Evolutionary conservation across 2,113 vertebrate genomes (phyloP).

Genomic region (Syngnathus scovelli): DNA sequence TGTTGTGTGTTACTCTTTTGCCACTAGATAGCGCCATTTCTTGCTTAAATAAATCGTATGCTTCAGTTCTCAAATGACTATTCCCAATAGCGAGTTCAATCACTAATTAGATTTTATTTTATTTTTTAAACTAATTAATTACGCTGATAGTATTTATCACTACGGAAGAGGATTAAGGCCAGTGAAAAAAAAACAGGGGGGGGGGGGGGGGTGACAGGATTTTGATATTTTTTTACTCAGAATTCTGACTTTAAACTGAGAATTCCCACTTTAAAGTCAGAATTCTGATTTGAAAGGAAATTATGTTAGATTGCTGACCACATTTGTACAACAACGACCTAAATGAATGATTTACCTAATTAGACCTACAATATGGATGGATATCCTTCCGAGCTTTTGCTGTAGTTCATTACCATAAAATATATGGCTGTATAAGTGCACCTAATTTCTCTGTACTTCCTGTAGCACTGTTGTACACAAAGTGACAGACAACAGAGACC

Average conservation of each 20-base stretch:
- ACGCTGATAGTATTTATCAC: too few relatives aligned
- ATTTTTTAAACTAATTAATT: too few relatives aligned
- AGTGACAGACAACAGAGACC: neutral
- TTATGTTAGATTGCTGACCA: too few relatives aligned
- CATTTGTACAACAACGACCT: neutral
- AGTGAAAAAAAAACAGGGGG: too few relatives aligned
- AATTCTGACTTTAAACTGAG: too few relatives aligned
- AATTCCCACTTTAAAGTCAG: too few relatives aligned
- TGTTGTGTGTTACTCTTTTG: neutral
- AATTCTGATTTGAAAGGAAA: too few relatives aligned
- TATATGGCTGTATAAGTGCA: neutral
- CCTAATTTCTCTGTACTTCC: neutral
- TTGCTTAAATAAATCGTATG: slow-evolving; percentile 28
- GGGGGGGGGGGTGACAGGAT: too few relatives aligned
- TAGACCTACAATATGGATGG: too few relatives aligned
- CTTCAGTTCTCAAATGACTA: slow-evolving; percentile 6
- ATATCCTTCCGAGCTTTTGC: neutral
- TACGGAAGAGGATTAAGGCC: too few relatives aligned
- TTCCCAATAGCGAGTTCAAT: neutral
- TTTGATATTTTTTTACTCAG: too few relatives aligned
- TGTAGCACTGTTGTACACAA: neutral
- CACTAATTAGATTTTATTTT: too few relatives aligned
- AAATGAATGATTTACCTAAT: neutral
- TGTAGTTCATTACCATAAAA: neutral
- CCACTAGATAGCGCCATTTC: slow-evolving; percentile 58